Percentiles rank a stretch among this genome's conserved stretches.
phyloP scores from a whole-genome alignment of 2,113 vertebrate genomes.

The Hypanus sabinus region DNA sequence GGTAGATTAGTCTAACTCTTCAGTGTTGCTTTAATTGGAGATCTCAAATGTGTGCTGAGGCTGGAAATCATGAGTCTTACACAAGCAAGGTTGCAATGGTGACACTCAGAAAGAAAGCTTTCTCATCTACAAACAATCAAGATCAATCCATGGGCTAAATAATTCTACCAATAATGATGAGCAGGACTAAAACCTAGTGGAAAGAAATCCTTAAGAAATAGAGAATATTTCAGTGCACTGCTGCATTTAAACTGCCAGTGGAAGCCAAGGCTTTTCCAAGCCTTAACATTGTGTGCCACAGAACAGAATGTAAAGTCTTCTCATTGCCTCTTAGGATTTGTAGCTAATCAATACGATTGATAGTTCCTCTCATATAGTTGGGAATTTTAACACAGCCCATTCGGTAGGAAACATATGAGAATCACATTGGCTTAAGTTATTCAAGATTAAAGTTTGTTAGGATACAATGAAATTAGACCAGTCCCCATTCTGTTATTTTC shows the following conservation, averaged over 20 bases:
- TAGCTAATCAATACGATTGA: background rate
- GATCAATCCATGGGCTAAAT: background rate
- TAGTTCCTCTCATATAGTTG: background rate
- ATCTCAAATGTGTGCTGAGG: background rate
- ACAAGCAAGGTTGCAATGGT: background rate
- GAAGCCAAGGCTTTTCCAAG: background rate
- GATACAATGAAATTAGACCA: background rate
- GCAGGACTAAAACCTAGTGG: background rate
- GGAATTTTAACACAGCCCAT: background rate
- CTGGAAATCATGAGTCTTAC: background rate
- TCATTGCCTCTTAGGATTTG: background rate
- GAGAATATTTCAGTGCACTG: background rate
- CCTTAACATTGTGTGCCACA: background rate
- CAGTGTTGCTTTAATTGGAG: background rate
- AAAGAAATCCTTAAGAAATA: background rate
- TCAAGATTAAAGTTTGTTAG: background rate
- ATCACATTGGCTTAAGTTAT: background rate
- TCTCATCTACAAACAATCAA: background rate
- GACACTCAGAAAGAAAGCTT: background rate
- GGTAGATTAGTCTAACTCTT: background rate
- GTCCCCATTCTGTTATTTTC: background rate
- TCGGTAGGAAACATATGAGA: background rate
- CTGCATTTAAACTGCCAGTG: background rate
- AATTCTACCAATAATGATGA: background rate
- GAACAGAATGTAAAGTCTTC: background rate